phyloP scores from a whole-genome alignment of 2,113 vertebrate species.

The Myiopsitta monachus region DNA sequence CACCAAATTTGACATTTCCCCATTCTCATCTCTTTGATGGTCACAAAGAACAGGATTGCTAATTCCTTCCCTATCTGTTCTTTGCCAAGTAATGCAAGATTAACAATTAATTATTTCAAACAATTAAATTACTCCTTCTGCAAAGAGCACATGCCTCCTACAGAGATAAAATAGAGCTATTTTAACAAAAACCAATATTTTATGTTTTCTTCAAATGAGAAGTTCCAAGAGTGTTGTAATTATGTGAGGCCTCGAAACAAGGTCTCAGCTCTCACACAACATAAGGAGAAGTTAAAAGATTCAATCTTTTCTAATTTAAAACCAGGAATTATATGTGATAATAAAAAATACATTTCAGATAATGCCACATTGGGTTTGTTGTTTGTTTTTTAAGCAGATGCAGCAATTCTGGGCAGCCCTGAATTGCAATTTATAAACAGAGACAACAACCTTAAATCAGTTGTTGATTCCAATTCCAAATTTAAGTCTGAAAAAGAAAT shows the following conservation, averaged over 20 bases:
- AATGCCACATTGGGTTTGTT: background rate
- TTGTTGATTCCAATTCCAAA: background rate
- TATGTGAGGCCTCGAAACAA: background rate
- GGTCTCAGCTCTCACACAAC: background rate
- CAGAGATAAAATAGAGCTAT: background rate
- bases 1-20: background rate
- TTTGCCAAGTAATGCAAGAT: background rate
- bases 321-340: background rate
- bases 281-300: background rate
- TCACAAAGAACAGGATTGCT: background rate
- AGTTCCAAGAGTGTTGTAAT: background rate
- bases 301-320: background rate
- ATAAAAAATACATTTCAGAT: background rate
- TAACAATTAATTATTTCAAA: background rate
- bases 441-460: background rate
- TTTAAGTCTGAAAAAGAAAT: background rate
- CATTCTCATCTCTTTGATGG: background rate
- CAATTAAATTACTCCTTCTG: background rate
- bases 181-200: background rate
- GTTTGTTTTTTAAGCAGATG: background rate
- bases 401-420: background rate
- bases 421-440: background rate
- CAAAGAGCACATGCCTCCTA: background rate
- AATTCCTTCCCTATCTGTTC: background rate
- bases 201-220: background rate